Base-by-base conservation (phyloP, 2,113 vertebrate species). In the Brachionichthys hirsutus region DNA sequence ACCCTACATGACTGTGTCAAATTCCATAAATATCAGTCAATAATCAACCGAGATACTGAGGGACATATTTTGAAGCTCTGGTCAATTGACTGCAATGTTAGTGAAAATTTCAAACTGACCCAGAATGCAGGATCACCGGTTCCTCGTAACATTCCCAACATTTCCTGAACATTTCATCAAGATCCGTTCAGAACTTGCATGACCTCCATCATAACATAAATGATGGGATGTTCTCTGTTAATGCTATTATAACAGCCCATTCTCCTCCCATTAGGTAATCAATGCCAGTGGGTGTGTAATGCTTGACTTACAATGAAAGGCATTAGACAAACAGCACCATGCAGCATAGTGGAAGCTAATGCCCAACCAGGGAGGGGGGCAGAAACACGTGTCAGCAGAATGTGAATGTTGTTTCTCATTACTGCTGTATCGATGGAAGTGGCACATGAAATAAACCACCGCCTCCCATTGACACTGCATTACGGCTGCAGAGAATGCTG, bases 391-490 rank as follows among this genome's bases (percentile, higher is more conserved):
- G 85, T 89, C 88, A 90, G 89, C 89, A 85, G 78, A 88, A 88
- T 90, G 88, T 81, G 89, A 87, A 89, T 89, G 85, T 79, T 80
- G 67, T 62, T 77, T 58, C 78, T 86, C 79, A 75, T 90, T 86
- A 87, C 82, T 73, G 74, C 65, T 22, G 52, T 41, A 67, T 55
- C 43, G 56, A 40, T 70, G 66, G 74, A 89, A 88, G 84, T 64
- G 52, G 74, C 64, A 82, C 69, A 66, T 82, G 81, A 85, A 86
- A 88, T 83, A 78, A 81, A 83, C 43, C 80, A 80, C 77, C 81
- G 72, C 56, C 64, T 45, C 22, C 54, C 53, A 54, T 77, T 74
- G 57, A 70, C 54, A 2, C 22, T 1, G 20, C 62, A 64, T 77
- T 69, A 62, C 60, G 49, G 68, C 56, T 60, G 54, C 56, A 42